Evolutionary conservation across 2,888 invertebrate species (phyloP), one percentile per base, ranked within the genome.

Genomic region (Cantharis lateralis): DNA sequence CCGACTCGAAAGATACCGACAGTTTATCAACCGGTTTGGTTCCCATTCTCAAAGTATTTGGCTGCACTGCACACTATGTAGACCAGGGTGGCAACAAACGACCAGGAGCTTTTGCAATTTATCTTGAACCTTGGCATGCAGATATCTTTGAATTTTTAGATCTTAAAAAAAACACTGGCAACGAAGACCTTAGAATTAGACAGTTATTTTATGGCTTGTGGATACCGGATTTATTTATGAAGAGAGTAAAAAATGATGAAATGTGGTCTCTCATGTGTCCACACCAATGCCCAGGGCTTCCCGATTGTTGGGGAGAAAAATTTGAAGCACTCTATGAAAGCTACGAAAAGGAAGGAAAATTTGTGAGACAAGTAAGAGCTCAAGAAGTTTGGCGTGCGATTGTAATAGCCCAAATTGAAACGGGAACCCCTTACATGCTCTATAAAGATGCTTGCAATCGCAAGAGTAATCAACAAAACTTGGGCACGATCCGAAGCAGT

Each of bases 201-300:
- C 99, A 99, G 88, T 89, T 99, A 61, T 99, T 99, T 88, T 98
- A 96, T 87, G 99, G 96, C 0, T 87, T 99, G 26, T 99, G 99
- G 99, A 96, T 99, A 82, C 98, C 99, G 0, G 99, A 99, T 90
- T 90, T 99, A 75, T 99, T 99, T 87, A 99, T 99, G 99, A 93
- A 95, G 87, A 92, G 99, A 70, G 96, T 97, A 0, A 95, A 97
- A 87, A 90, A 90, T 2, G 92, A 98, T 88, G 93, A 89, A 79
- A 90, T 92, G 71, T 99, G 99, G 99, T 95, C 96, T 71, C 89
- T 99, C 15, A 98, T 99, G 98, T 99, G 99, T 86, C 99, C 99
- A 0, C 93, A 96, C 86, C 94, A 96, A 85, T 95, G 95, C 82
- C 98, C 98, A 0, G 97, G 97, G 0, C 91, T 99, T 4, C 90